Percentiles rank a stretch among this genome's conserved stretches.
Conservation (phyloP, 2,888 invertebrate species). For the Cephus pygmeus region DNA sequence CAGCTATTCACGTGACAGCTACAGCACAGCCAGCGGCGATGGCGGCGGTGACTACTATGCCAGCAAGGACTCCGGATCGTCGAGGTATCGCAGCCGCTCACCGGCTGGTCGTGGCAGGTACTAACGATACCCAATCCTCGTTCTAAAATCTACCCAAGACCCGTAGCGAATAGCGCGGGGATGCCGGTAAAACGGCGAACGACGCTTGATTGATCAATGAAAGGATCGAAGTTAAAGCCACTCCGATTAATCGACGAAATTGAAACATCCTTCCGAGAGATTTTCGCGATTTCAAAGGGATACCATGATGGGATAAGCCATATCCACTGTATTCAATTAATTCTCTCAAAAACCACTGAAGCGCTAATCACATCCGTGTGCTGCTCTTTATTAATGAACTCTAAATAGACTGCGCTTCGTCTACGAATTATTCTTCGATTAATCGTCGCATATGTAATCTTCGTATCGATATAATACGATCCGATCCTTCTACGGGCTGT, state of each 20-base stretch:
- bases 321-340: not conserved
- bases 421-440: constrained; percentile 29
- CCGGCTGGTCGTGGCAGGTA: constrained; percentile 70
- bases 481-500: not conserved
- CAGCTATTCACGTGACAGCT: constrained; percentile 58
- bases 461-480: not conserved
- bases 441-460: constrained; percentile 21
- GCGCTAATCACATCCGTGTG: not conserved
- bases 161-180: not conserved
- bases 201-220: not conserved
- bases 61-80: constrained; percentile 64
- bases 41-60: constrained; percentile 57
- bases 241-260: constrained; percentile 22
- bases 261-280: constrained; percentile 7
- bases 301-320: not conserved
- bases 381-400: not conserved
- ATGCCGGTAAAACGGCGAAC: constrained; percentile 2
- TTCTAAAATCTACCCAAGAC: constrained; percentile 19
- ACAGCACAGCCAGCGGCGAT: constrained; percentile 54
- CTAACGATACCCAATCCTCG: constrained; percentile 49
- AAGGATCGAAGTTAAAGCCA: constrained; percentile 2
- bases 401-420: constrained; percentile 16
- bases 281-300: not conserved
- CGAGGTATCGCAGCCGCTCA: constrained; percentile 69
- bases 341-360: not conserved